phyloP scores from a whole-genome alignment of 2,888 invertebrate genomes.

The Drosophila melanosoma region DNA sequence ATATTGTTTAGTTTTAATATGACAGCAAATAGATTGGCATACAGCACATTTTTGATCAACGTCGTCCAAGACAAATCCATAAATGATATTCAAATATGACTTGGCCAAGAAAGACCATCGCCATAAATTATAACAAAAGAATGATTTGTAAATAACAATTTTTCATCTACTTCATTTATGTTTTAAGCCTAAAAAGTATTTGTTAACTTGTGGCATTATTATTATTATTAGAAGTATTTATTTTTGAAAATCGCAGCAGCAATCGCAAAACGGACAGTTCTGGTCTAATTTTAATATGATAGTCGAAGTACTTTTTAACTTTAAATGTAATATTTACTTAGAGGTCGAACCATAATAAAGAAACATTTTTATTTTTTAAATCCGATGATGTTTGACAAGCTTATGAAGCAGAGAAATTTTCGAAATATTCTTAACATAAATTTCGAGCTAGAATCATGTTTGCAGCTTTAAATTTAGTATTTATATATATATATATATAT shows the following conservation, averaged over 20 bases:
- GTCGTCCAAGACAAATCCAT: conserved; percentile 20
- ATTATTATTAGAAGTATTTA: not conserved
- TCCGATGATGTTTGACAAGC: too few relatives aligned
- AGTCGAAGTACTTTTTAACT: too few relatives aligned
- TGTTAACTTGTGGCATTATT: not conserved
- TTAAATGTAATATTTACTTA: too few relatives aligned
- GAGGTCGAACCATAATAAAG: too few relatives aligned
- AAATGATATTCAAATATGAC: conserved; percentile 31
- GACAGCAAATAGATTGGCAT: conserved; percentile 69
- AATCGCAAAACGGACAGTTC: too few relatives aligned
- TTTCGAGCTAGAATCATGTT: too few relatives aligned
- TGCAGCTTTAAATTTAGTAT: too few relatives aligned
- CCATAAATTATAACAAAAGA: not conserved
- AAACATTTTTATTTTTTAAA: too few relatives aligned
- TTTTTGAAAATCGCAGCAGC: not conserved
- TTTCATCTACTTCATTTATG: not conserved
- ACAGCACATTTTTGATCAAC: conserved; percentile 55
- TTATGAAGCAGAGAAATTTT: too few relatives aligned
- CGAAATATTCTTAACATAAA: too few relatives aligned
- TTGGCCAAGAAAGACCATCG: not conserved
- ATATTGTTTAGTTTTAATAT: conserved; percentile 69
- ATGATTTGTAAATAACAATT: not conserved
- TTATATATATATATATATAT: too few relatives aligned
- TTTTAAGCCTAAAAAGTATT: not conserved
- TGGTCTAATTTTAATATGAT: not conserved